Evolutionary conservation across 2,888 invertebrate genomes (phyloP).

Genomic region (Agrotis ipsilon): DNA sequence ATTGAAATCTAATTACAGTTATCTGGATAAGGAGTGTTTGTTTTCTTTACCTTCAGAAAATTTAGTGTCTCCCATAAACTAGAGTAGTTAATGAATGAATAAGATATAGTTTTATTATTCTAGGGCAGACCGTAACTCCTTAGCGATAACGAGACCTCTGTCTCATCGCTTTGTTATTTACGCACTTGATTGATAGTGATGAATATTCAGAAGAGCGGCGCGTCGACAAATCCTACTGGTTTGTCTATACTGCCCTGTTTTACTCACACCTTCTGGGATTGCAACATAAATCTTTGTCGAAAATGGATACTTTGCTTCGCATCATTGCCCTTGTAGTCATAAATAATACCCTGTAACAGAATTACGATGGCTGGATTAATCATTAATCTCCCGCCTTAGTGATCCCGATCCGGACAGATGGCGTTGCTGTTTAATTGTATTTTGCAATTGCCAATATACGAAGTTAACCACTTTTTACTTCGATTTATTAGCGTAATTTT

Average conservation of each 20-base stretch:
- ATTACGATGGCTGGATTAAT: conserved; percentile 63
- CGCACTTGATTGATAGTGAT: conserved; percentile 85
- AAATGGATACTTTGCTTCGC: conserved; percentile 76
- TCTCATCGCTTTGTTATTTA: conserved; percentile 80
- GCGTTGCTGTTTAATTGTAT: conserved; percentile 64
- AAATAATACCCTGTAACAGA: conserved; percentile 71
- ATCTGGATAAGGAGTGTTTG: conserved; percentile 46
- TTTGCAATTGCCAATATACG: conserved; percentile 60
- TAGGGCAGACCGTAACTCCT: conserved; percentile 73
- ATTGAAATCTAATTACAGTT: conserved; percentile 54
- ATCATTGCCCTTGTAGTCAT: conserved; percentile 71
- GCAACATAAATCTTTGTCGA: conserved; percentile 81
- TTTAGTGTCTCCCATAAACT: conserved; percentile 55
- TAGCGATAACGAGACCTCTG: conserved; percentile 76
- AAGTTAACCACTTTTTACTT: conserved; percentile 58
- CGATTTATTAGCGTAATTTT: conserved; percentile 56
- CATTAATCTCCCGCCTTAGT: conserved; percentile 65
- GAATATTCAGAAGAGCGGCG: conserved; percentile 79
- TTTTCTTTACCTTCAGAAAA: conserved; percentile 52
- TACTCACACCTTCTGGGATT: conserved; percentile 78
- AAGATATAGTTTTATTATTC: conserved; percentile 73
- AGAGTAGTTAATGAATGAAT: conserved; percentile 60
- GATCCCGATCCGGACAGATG: conserved; percentile 59
- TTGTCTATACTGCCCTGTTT: conserved; percentile 71
- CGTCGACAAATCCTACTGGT: conserved; percentile 78